Evolutionary conservation across 2,113 vertebrate genomes (phyloP).

Genomic region (Atlantisia rogersi): DNA sequence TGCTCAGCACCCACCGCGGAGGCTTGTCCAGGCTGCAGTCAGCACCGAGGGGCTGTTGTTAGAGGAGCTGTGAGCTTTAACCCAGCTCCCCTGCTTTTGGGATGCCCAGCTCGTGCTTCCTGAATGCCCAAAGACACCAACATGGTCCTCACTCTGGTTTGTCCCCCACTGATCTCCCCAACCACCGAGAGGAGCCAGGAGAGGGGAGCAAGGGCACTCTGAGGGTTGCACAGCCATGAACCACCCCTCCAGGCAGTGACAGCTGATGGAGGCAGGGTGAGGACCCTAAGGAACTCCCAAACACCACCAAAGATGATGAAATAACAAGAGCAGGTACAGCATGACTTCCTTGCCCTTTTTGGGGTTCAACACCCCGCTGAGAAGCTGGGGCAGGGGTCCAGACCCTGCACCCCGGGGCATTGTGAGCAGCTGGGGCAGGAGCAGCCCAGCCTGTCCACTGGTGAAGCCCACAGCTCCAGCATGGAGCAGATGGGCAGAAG

Average conservation of each 20-base stretch:
- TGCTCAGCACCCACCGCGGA: not conserved
- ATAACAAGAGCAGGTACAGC: not conserved
- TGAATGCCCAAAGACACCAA: not conserved
- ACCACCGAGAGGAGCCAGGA: accelerated
- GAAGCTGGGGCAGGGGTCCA: accelerated
- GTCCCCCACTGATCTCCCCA: not conserved
- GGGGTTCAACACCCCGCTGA: not conserved
- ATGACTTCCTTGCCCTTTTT: not conserved
- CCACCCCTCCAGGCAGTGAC: not conserved
- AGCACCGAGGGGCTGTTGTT: not conserved
- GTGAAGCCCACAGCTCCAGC: not conserved
- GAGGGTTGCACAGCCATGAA: not conserved
- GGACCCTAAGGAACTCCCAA: not conserved
- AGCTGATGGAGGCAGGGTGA: not conserved
- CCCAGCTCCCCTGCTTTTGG: not conserved
- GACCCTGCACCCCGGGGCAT: no score
- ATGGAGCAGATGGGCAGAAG: not conserved
- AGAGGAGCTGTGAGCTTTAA: not conserved
- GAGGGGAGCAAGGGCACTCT: not conserved
- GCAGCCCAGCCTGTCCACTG: not conserved
- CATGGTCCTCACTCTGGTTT: not conserved
- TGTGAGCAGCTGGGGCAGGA: not conserved
- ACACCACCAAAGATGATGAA: not conserved
- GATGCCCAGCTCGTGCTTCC: not conserved
- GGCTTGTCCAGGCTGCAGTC: not conserved